phyloP scores from a whole-genome alignment of 2,113 vertebrate species.

The Apodemus sylvaticus region DNA sequence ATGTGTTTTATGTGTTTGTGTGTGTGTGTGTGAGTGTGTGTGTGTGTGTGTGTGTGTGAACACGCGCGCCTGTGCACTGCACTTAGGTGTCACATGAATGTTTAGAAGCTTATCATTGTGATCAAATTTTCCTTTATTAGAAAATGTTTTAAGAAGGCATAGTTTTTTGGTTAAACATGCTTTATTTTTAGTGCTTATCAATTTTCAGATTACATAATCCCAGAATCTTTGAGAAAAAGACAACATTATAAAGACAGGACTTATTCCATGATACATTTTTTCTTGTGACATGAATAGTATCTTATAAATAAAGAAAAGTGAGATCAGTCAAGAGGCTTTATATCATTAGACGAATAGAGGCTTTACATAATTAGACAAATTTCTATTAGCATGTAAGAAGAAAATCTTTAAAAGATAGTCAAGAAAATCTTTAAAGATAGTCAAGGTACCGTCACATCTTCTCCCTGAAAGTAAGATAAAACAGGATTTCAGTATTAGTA shows the following conservation, averaged over 20 bases:
- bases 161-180: background rate
- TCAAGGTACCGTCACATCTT: background rate
- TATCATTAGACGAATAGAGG: background rate
- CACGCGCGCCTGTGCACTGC: no score
- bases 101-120: background rate
- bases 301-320: slow-evolving; percentile 30
- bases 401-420: no score
- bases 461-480: slow-evolving; percentile 62
- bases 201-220: slow-evolving; percentile 8
- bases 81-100: no score
- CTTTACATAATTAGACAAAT: background rate
- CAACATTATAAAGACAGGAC: background rate
- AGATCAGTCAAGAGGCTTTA: background rate
- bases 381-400: background rate
- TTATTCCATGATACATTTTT: slow-evolving; percentile 17
- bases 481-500: background rate
- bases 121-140: background rate
- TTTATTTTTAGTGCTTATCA: background rate
- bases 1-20: background rate
- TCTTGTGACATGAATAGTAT: slow-evolving; percentile 13
- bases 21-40: background rate
- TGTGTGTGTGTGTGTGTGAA: no score
- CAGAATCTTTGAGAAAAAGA: slow-evolving; percentile 48
- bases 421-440: slow-evolving; percentile 49
- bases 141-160: background rate